Evolutionary conservation across 2,113 vertebrate genomes (phyloP), one percentile per base, ranked within the genome.

Genomic region (Cisticola juncidis): DNA sequence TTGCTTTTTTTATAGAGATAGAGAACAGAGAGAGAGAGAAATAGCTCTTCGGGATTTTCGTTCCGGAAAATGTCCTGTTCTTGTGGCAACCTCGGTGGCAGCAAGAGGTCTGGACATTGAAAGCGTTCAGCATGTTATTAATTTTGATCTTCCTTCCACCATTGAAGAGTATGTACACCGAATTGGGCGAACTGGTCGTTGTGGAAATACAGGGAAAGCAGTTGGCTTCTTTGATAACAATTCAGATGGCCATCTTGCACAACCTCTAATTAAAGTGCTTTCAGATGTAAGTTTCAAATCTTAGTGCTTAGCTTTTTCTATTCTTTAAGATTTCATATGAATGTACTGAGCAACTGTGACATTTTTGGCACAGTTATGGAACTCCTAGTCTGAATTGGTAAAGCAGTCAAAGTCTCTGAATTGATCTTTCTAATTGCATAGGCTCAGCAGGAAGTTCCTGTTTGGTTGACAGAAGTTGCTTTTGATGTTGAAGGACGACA

Each of bases 81-180:
- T 99, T 47, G 99, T 99, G 74, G 99, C 99, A 33, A 99, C 99
- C 7, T 99, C 99, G 1, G 99, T 99, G 9, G 99, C 99, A 48
- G 99, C 99, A 71, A 98, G 99, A 44, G 99, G 99, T 8, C 96
- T 99, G 85, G 99, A 99, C 87, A 99, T 99, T 64, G 98, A 99
- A 92, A 99, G 99, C 1, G 99, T 99, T 64, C 99, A 99, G 76
- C 98, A 99, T 11, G 99, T 99, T 76, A 98, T 99, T 72, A 99
- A 99, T 97, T 99, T 98, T 95, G 99, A 99, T 86, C 98, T 99
- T 40, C 99, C 99, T 19, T 97, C 97, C 50, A 97, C 95, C 77
- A 98, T 99, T 15, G 99, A 99, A 7, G 99, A 99, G 19, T 99
- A 99, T 5, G 99, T 99, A 56, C 99, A 99, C 93, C 98, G 99